phyloP scores from a whole-genome alignment of 2,797 vertebrate genomes.

The Peromyscus aztecus region DNA sequence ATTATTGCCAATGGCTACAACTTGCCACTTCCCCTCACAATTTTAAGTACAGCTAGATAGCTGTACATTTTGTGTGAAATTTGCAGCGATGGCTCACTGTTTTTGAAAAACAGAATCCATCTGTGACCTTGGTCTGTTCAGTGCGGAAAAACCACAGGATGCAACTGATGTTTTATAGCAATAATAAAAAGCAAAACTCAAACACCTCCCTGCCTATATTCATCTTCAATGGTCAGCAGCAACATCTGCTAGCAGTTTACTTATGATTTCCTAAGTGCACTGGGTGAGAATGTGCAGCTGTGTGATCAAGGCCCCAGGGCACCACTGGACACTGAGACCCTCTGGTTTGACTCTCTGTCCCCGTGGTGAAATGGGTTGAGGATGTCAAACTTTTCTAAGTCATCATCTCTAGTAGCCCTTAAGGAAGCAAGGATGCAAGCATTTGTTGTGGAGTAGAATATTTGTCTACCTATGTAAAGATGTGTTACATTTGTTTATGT shows the following conservation, averaged over 20 bases:
- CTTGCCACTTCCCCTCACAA: background rate
- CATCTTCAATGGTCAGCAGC: conserved; percentile 35
- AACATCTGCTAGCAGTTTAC: conserved; percentile 24
- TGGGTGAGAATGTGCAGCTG: background rate
- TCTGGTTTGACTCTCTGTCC: background rate
- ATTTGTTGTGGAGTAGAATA: background rate
- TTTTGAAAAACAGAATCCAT: conserved; percentile 44
- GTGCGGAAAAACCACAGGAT: conserved; percentile 3
- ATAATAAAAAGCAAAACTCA: conserved; percentile 40
- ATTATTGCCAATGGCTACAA: background rate
- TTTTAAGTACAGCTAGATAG: conserved; percentile 36
- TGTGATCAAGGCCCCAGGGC: background rate
- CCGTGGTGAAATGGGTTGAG: background rate
- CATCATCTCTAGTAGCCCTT: background rate
- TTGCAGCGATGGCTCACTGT: background rate
- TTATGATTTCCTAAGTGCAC: conserved; percentile 45
- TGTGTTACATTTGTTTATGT: background rate
- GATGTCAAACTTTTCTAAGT: background rate
- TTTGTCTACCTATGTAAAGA: background rate
- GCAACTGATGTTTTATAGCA: background rate
- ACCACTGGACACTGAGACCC: background rate
- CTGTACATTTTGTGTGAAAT: background rate
- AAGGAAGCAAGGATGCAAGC: background rate
- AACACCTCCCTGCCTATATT: background rate
- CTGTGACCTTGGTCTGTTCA: conserved; percentile 29